A percentile compares a stretch with the other conserved stretches of the same genome.
These are phyloP conservation scores for Peucedramus taeniatus DNA, from an alignment of 2,113 vertebrate genomes.

Conservation along the genomic window DNA sequence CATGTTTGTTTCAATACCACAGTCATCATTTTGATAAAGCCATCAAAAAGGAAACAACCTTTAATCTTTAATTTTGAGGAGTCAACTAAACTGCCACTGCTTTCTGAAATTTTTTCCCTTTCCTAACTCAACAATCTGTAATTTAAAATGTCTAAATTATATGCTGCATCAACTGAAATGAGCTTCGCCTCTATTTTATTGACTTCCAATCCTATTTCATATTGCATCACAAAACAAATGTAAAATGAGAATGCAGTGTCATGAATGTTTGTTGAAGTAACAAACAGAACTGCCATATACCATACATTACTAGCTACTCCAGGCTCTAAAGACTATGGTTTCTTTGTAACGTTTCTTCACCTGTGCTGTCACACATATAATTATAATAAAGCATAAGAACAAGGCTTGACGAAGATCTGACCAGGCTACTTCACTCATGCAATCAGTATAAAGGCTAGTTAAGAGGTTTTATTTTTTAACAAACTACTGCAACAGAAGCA, in stretches of 20 bases:
- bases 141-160: slow-evolving; percentile 39
- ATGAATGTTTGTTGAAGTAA: background rate
- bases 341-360: background rate
- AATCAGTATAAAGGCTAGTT: background rate
- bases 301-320: background rate
- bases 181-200: background rate
- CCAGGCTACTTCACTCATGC: background rate
- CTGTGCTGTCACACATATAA: background rate
- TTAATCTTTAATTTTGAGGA: background rate
- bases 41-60: background rate
- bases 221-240: background rate
- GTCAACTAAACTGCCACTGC: background rate
- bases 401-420: background rate
- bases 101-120: background rate
- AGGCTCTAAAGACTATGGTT: background rate
- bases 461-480: slow-evolving; percentile 28
- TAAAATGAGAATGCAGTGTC: background rate
- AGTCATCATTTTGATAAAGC: background rate
- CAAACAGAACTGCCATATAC: background rate
- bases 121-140: slow-evolving; percentile 6
- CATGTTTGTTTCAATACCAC: background rate
- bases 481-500: slow-evolving; percentile 13
- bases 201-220: background rate
- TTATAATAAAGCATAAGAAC: background rate
- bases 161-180: background rate